Base-by-base conservation (phyloP, 2,113 vertebrate genomes). In the Raja brachyura region DNA sequence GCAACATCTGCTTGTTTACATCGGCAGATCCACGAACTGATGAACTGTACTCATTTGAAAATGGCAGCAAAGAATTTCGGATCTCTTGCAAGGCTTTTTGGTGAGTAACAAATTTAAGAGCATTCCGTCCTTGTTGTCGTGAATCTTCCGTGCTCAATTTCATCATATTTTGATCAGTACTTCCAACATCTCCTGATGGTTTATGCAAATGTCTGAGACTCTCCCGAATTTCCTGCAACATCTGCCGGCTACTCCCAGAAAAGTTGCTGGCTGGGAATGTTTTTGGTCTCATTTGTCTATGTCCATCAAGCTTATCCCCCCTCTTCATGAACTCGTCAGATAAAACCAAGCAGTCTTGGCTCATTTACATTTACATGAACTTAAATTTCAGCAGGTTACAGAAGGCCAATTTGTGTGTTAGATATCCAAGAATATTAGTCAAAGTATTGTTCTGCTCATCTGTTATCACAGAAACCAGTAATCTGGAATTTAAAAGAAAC, bases 321-420 rank as follows among this genome's bases (percentile, higher is more conserved):
- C 98, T 99, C 98, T 98, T 99, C 98, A 99, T 99, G 97, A 97
- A 98, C 97, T 96, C 98, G 98, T 98, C 95, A 97, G 98, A 96
- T 94, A 95, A 83, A 94, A 95, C 94, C 94, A 95, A 95, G 95
- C 95, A 95, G 94, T 94, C 95, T 97, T 95, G 93, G 96, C 85
- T 96, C 56, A 48, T 79, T 16, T 66, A 94, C 56, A 48, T 79
- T 16, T 66, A 94, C 94, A 95, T 93, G 94, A n/a, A 10, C 54
- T n/a, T 28, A 94, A 93, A 93, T 33, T 93, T 33, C 95, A 94
- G 94, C 85, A 93, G 93, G 94, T 31, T 94, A 76, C 63, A 70
- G 66, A 18, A 1, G 33, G 20, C 4, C 11, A 39, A 31, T 25
- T 25, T 33, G 0, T 90, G 66, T 73, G 86, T 90, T 33, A 73